Evolutionary conservation across 1,140 invertebrate species (phyloP).

Genomic region (Onthophagus taurus): DNA sequence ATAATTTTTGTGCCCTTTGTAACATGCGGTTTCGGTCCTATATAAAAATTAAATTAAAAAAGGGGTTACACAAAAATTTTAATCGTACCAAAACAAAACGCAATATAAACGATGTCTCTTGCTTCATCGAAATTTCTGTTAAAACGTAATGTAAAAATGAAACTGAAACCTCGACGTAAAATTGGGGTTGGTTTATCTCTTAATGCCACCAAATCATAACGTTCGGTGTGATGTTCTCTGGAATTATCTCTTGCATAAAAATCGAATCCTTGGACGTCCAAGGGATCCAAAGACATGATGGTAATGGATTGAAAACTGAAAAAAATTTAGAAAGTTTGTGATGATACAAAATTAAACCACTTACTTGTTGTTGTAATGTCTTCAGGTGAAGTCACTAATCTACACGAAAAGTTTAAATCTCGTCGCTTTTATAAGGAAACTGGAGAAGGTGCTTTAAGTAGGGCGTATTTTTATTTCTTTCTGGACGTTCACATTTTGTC

Average conservation of each 20-base stretch:
- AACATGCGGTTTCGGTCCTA: slow-evolving; percentile 54
- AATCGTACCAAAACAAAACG: slow-evolving; percentile 42
- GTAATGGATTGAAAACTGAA: slow-evolving; percentile 25
- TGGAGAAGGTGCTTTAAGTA: no score
- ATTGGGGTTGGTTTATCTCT: slow-evolving; percentile 30
- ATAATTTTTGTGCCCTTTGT: slow-evolving; percentile 54
- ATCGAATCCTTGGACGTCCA: slow-evolving; percentile 51
- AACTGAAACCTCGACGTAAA: slow-evolving; percentile 44
- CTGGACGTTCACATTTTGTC: no score
- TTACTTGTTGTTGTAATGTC: no score
- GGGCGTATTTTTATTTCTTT: no score
- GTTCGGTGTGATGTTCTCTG: slow-evolving; percentile 52
- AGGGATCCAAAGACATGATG: slow-evolving; percentile 39
- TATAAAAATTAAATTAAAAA: not conserved
- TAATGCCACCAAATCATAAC: slow-evolving; percentile 51
- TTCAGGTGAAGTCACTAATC: no score
- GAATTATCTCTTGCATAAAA: slow-evolving; percentile 56
- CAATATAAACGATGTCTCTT: slow-evolving; percentile 40
- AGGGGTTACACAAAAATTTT: not conserved
- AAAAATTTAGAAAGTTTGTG: not conserved
- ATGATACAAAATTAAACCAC: not conserved
- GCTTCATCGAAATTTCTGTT: slow-evolving; percentile 37
- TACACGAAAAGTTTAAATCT: no score
- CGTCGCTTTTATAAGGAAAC: no score
- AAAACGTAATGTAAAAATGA: slow-evolving; percentile 43